These are phyloP conservation scores for Hexactinellida sp. DNA, from an alignment of 37 sponge, comb jelly and placozoan species.

Conservation along the genomic window DNA sequence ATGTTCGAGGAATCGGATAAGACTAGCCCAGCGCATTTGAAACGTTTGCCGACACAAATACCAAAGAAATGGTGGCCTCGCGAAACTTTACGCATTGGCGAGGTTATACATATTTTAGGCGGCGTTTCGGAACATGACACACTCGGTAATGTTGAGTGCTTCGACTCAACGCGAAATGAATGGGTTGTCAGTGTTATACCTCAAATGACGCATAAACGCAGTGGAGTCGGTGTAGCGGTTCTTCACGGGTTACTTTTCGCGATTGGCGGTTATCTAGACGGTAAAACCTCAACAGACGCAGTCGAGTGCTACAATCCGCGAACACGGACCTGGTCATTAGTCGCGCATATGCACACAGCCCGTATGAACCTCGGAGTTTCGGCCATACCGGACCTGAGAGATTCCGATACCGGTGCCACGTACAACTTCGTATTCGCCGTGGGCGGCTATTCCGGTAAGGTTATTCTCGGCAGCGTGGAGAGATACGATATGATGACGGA, in stretches of 20 bases:
- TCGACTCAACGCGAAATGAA: conserved; percentile 49
- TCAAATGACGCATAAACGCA: conserved; percentile 58
- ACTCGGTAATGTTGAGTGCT: conserved; percentile 76
- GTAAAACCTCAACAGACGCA: conserved; percentile 75
- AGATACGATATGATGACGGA: conserved; percentile 63
- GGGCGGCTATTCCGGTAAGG: conserved; percentile 73
- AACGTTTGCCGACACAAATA: conserved; percentile 56
- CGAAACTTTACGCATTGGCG: conserved; percentile 61
- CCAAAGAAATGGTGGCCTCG: conserved; percentile 85
- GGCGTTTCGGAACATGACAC: conserved; percentile 81
- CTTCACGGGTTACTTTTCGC: conserved; percentile 76
- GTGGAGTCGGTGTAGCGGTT: conserved; percentile 84
- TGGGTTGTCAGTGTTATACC: conserved; percentile 75
- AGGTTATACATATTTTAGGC: conserved; percentile 77
- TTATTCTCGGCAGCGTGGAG: conserved; percentile 73
- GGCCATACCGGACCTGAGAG: conserved; percentile 61
- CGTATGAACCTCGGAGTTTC: conserved; percentile 82
- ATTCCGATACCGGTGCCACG: conserved; percentile 59
- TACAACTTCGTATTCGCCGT: conserved; percentile 64
- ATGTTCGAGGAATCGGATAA: conserved; percentile 51
- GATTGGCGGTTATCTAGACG: conserved; percentile 83
- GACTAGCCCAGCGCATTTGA: conserved; percentile 51
- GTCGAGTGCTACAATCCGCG: conserved; percentile 85
- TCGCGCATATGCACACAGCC: conserved; percentile 58
- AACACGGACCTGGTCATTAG: conserved; percentile 60